Base-by-base conservation (phyloP, 2,797 vertebrate species). In the Phataginus tricuspis region DNA sequence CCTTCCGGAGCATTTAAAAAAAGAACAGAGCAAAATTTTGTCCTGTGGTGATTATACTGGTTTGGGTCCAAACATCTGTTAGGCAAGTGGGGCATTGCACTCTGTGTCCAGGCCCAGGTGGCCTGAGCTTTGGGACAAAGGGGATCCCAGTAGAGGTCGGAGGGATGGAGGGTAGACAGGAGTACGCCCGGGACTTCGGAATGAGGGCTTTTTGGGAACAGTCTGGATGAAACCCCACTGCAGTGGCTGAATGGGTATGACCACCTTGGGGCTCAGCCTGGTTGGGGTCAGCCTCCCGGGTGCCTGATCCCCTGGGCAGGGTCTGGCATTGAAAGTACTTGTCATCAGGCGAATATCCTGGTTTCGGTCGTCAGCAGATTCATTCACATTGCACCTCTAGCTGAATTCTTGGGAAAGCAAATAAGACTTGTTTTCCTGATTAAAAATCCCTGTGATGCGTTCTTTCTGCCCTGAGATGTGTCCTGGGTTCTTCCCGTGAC, bases 191-290 rank as follows among this genome's bases (percentile, higher is more conserved):
- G 2, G 55, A 27, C 21, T 95, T 13, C 59, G 42, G 18, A 29
- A 9, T 8, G 57, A 55, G 9, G 29, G 16, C 27, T 0, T 57
- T 37, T n/a, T 8, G 4, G 4, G 29, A 57, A 23, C 2, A 18
- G 45, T 9, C 25, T 37, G 83, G 74, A 16, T 29, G 61, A 37
- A 93, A 11, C 8, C 23, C 18, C 1, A 13, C 12, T 11, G 74
- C 13, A 4, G 1, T 1, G 66, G 29, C 27, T 27, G 11, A 14
- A 12, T 0, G 5, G 23, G 10, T 9, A 5, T 0, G 13, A 37
- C 2, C 19, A 57, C 39, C 25, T 11, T 16, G 29, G 59, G 13
- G 5, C 66, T 19, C 0, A 7, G 15, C 27, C 53, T 8, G 0
- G 0, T 0, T 14, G 37, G 23, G 27, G 51, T 63, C 34, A 18